Percentiles rank a stretch among this genome's conserved stretches.
Conservation (phyloP, 2,113 vertebrate species). For the Thamnophis sirtalis region DNA sequence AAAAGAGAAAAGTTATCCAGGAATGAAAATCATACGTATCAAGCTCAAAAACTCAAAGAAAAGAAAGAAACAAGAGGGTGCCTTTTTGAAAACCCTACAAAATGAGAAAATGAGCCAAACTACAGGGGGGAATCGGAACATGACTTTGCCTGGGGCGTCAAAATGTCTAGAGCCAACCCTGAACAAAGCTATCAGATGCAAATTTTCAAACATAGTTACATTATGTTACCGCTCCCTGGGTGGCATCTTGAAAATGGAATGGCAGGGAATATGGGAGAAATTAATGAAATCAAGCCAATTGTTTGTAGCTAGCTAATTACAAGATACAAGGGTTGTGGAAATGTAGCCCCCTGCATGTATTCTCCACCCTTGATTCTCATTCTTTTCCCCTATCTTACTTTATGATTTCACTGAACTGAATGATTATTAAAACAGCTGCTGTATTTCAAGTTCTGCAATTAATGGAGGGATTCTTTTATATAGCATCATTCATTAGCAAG, state of each 20-base stretch:
- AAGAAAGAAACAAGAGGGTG: not conserved
- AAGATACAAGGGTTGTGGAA: not conserved
- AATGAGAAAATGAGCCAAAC: not conserved
- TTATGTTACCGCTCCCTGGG: not conserved
- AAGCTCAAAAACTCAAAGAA: not conserved
- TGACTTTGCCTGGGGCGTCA: not conserved
- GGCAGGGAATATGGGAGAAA: not conserved
- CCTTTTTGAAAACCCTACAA: not conserved
- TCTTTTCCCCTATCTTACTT: not conserved
- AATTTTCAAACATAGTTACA: not conserved
- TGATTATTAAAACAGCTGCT: not conserved
- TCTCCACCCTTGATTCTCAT: not conserved
- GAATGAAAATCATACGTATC: not conserved
- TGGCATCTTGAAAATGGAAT: not conserved
- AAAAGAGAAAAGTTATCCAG: not conserved
- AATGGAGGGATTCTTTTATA: slow-evolving; percentile 14
- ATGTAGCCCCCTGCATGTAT: not conserved
- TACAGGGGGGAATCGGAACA: not conserved
- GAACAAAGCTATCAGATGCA: not conserved
- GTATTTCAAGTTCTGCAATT: slow-evolving; percentile 18
- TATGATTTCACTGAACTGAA: not conserved
- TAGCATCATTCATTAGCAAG: slow-evolving; percentile 7
- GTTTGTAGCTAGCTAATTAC: not conserved
- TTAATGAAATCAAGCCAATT: not conserved
- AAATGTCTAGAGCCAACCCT: not conserved